Base-by-base conservation (phyloP, 35 echinoderm and acorn worm genomes). In the Diadema setosum region DNA sequence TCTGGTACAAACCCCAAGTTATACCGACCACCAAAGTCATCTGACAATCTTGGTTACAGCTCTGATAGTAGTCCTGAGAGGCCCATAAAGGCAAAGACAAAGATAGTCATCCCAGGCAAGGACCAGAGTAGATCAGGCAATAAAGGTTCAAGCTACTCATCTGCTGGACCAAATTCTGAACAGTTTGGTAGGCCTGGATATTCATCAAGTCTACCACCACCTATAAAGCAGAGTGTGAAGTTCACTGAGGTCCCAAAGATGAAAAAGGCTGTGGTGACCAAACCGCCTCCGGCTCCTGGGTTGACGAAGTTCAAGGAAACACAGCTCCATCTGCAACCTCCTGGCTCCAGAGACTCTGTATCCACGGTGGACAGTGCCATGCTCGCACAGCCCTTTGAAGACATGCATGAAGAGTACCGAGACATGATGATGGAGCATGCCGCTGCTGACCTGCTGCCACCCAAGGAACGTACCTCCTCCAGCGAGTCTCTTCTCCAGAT, bases 41-140 rank as follows among this genome's bases (percentile, higher is more conserved):
- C 80, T 57, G 89, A 96, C 46, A 92, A 96, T 39, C 58, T 96
- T 20, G 94, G 94, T 4, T 91, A 75, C 35, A 91, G 89, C 83
- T 96, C 94, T 18, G 94, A 96, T 50, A 96, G 94, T 70, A 96
- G 94, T 81, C 85, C 81, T 7, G 82, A 87, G 46, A 84, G 82
- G 2, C 82, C 56, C 3, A 69, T 60, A 1, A 90, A 43, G 42
- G 27, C 45, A 12, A 70, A 42, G 45, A 27, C 58, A 30, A 84
- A 83, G 39, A 24, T 55, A 52, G 80, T 70, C 39, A 41, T 39
- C 70, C 83, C 73, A 11, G 70, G 70, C 7, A 40, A 76, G 36
- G 70, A 76, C 8, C 23, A 40, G 25, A 43, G 35, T 40, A 76
- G 39, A 35, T n/a, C 9, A 11, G 48, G 48, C 48, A n/a, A n/a